phyloP scores from a whole-genome alignment of 2,888 invertebrate species.

The Pammene aurita region DNA sequence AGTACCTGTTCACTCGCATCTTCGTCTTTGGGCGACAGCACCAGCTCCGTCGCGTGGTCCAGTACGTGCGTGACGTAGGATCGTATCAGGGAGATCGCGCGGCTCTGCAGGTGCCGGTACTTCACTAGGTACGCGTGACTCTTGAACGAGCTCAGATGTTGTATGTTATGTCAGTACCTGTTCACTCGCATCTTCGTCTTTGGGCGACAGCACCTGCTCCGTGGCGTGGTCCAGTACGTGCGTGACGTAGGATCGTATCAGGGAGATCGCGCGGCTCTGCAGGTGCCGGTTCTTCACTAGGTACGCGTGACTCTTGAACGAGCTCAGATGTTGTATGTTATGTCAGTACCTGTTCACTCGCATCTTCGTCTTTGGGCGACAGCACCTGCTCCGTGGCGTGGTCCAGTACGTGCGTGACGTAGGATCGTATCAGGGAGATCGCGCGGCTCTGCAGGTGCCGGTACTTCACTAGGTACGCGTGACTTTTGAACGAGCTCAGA shows the following conservation, averaged over 20 bases:
- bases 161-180: too few relatives aligned
- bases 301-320: slow-evolving; percentile 93
- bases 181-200: slow-evolving; percentile 59
- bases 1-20: slow-evolving; percentile 56
- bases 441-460: slow-evolving; percentile 92
- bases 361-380: slow-evolving; percentile 65
- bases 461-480: slow-evolving; percentile 91
- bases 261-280: slow-evolving; percentile 89
- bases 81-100: slow-evolving; percentile 90
- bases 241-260: slow-evolving; percentile 91
- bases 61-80: slow-evolving; percentile 90
- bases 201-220: slow-evolving; percentile 85
- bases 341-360: slow-evolving; percentile 55
- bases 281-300: slow-evolving; percentile 93
- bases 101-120: slow-evolving; percentile 92
- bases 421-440: slow-evolving; percentile 89
- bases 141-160: slow-evolving; percentile 91
- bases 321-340: too few relatives aligned
- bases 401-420: slow-evolving; percentile 89
- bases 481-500: slow-evolving; percentile 92
- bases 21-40: slow-evolving; percentile 74
- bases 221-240: slow-evolving; percentile 91
- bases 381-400: slow-evolving; percentile 91
- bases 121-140: slow-evolving; percentile 92
- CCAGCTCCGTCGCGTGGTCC: slow-evolving; percentile 90